These are phyloP conservation scores for Ptychoptera albimana DNA, from an alignment of 2,888 invertebrate genomes.

Conservation along the genomic window DNA sequence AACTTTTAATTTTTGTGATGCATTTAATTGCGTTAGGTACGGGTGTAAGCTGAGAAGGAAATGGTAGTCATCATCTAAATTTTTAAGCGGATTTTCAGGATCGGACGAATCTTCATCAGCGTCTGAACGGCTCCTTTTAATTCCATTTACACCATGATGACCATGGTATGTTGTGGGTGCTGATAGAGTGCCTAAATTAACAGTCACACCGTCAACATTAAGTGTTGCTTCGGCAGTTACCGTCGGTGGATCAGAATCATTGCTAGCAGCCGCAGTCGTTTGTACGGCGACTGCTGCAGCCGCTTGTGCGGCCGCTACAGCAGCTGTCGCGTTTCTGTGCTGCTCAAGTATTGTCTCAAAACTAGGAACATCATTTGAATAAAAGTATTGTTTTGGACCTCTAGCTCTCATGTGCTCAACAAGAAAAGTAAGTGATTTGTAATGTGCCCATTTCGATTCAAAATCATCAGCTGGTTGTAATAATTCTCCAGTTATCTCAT, in stretches of 20 bases:
- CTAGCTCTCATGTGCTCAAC: constrained; percentile 31
- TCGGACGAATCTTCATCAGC: too few relatives aligned
- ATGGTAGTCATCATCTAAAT: constrained; percentile 27
- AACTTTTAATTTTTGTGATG: constrained; percentile 27
- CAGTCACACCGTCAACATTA: not conserved
- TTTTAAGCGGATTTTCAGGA: not conserved
- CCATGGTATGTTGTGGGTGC: not conserved
- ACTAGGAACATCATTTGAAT: not conserved
- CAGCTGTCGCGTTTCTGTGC: not conserved
- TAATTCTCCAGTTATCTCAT: constrained; percentile 24
- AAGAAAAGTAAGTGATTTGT: constrained; percentile 26
- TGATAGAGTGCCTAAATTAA: not conserved
- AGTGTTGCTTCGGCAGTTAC: not conserved
- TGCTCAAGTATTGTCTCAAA: not conserved
- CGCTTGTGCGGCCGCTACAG: not conserved
- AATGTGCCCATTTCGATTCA: constrained; percentile 30
- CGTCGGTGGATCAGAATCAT: not conserved
- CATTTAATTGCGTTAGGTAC: constrained; percentile 27
- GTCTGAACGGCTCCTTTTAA: not conserved
- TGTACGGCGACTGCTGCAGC: not conserved
- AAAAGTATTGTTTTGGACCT: constrained; percentile 22
- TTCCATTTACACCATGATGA: not conserved
- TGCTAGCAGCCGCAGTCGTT: not conserved
- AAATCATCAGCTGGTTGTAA: constrained; percentile 26
- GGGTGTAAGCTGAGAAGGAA: constrained; percentile 29